phyloP scores from a whole-genome alignment of 2,888 invertebrate species.

The Trachelus iudaicus region DNA sequence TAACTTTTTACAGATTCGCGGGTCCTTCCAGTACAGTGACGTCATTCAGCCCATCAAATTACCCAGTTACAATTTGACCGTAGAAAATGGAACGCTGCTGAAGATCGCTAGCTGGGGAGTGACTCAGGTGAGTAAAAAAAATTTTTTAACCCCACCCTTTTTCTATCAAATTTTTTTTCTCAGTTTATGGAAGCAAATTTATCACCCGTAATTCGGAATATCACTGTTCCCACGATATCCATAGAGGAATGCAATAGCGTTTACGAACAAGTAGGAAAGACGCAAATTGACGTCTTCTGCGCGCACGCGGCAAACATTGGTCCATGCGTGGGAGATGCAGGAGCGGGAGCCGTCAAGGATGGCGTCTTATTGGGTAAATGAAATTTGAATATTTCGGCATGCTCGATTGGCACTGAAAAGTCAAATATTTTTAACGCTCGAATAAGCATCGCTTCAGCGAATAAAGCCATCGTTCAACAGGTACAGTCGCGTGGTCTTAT shows the following conservation, averaged over 20 bases:
- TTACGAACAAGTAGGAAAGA: conserved; percentile 28
- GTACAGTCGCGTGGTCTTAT: too few relatives aligned
- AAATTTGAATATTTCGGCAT: not conserved
- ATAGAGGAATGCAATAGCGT: conserved; percentile 28
- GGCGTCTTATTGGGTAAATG: conserved; percentile 38
- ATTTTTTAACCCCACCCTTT: too few relatives aligned
- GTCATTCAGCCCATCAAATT: conserved; percentile 38
- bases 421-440: too few relatives aligned
- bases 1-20: too few relatives aligned
- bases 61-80: conserved; percentile 18
- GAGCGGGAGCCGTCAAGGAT: conserved; percentile 39
- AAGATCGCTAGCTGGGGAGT: conserved; percentile 48
- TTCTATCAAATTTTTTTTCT: conserved; percentile 8
- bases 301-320: conserved; percentile 27
- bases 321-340: conserved; percentile 50
- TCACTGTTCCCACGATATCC: conserved; percentile 34
- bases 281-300: conserved; percentile 44
- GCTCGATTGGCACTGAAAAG: too few relatives aligned
- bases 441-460: too few relatives aligned
- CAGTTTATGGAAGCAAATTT: conserved; percentile 34
- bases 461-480: too few relatives aligned
- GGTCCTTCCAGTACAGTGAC: conserved; percentile 19
- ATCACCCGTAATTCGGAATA: conserved; percentile 34
- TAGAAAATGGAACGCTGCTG: conserved; percentile 27
- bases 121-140: conserved; percentile 22